A percentile compares a stretch with the other conserved stretches of the same genome.
phyloP scores from a whole-genome alignment of 2,888 invertebrate species.

The Hirtodrosophila confusa region DNA sequence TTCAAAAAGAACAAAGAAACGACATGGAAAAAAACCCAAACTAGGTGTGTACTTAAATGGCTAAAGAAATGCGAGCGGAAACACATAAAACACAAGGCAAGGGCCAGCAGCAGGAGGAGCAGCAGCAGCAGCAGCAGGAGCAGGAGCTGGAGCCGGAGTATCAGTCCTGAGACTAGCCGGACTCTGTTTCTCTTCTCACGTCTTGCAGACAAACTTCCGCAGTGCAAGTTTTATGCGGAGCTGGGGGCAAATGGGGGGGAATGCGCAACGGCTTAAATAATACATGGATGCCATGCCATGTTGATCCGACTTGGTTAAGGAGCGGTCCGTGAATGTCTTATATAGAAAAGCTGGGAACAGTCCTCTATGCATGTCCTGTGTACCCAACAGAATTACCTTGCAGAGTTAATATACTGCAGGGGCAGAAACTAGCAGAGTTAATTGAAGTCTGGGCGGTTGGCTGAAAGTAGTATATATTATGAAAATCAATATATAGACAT shows the following conservation, averaged over 20 bases:
- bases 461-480: too few relatives aligned
- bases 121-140: too few relatives aligned
- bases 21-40: conserved; percentile 23
- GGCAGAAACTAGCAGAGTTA: too few relatives aligned
- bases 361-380: too few relatives aligned
- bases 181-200: conserved; percentile 12
- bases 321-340: conserved; percentile 53
- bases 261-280: conserved; percentile 57
- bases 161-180: conserved; percentile 8
- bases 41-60: conserved; percentile 62
- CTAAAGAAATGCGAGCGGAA: conserved; percentile 68
- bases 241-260: conserved; percentile 24
- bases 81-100: conserved; percentile 48
- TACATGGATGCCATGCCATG: conserved; percentile 36
- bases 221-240: conserved; percentile 51
- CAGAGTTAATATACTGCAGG: too few relatives aligned
- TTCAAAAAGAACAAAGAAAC: conserved; percentile 25
- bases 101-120: conserved; percentile 4
- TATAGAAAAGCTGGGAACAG: conserved; percentile 9
- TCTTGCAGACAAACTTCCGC: conserved; percentile 60
- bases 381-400: too few relatives aligned
- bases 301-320: conserved; percentile 49
- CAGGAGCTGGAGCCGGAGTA: neutral
- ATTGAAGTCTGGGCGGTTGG: too few relatives aligned
- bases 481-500: too few relatives aligned